These are phyloP conservation scores for Echinometra lucunter DNA, from an alignment of 53 echinoderm and acorn worm genomes.

Conservation along the genomic window DNA sequence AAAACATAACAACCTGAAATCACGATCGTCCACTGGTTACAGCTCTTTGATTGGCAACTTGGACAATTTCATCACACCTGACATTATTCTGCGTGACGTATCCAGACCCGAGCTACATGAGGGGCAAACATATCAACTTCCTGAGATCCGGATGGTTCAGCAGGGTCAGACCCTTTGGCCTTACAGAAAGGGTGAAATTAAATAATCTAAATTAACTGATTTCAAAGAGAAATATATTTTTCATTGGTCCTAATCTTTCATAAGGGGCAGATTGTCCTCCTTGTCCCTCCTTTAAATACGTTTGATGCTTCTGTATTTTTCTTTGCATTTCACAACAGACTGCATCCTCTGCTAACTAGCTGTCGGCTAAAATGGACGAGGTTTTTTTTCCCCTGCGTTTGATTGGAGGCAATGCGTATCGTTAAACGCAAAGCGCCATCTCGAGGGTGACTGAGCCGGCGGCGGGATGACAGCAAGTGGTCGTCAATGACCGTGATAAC, in stretches of 20 bases:
- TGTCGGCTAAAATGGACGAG: slow-evolving; percentile 1
- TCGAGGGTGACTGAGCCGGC: slow-evolving; percentile 37
- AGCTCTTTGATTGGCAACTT: slow-evolving; percentile 35
- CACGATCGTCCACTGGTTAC: neutral
- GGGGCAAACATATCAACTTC: no score
- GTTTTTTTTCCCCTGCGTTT: slow-evolving; percentile 6
- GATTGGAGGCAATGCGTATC: neutral
- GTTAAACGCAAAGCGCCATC: slow-evolving; percentile 40
- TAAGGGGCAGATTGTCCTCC: no score
- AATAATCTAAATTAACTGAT: no score
- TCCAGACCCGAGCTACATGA: no score
- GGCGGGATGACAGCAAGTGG: slow-evolving; percentile 42
- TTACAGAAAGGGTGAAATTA: no score
- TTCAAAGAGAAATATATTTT: no score
- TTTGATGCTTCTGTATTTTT: slow-evolving; percentile 13
- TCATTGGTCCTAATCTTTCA: no score
- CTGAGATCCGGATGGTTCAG: no score
- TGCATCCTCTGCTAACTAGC: slow-evolving; percentile 3
- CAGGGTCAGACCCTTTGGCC: no score
- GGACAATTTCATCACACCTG: slow-evolving; percentile 40
- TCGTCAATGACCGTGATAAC: slow-evolving; percentile 46
- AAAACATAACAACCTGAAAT: slow-evolving; percentile 40
- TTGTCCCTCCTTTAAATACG: no score
- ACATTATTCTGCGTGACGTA: no score
- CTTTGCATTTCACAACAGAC: slow-evolving; percentile 32